Evolutionary conservation across 1,140 invertebrate genomes (phyloP), one percentile per base, ranked within the genome.

Genomic region (Sitophilus oryzae): DNA sequence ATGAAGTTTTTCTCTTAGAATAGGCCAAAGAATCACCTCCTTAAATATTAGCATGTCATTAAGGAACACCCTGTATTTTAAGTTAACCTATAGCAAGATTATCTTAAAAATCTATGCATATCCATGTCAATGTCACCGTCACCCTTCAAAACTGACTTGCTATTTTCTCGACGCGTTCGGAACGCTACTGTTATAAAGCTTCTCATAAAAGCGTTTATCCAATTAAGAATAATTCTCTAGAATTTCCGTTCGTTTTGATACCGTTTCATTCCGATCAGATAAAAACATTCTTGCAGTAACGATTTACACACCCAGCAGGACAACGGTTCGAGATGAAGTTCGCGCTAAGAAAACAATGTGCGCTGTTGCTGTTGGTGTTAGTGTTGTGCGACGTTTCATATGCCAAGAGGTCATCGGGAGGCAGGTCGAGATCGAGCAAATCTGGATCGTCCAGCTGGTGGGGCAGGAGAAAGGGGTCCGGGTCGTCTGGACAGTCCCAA

Each of bases 371-470:
- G 1, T 6, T 40, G 10, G 5, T 50, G 35, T 14, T 50, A 20
- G 9, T 50, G 5, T 9, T 49, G 18, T 41, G 20, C 48, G 48
- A 50, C 11, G 19, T 50, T 22, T 50, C 48, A 14, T 18, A 15
- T 6, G 48, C 48, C 16, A 50, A 50, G 21, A 18, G 48, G 15
- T 41, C 36, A 3, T 22, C 1, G 5, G 25, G 25, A 11, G 14
- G 43, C 19, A n/a, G 51, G 18, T 20, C 42, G 19, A 35, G 18
- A n/a, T 30, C 44, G 21, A 22, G 18, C 10, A 30, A 30, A 30
- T 30, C 25, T 30, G 25, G 38, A 40, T 40, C 38, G 8, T 6
- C 38, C 38, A 20, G 38, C 14, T 15, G 47, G 6, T 19, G 42
- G 5, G 34, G 52, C 15, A 16, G 44, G 5, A 21, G 23, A 8